Percentiles rank a stretch among this genome's conserved stretches.
These are phyloP conservation scores for Gastrophysa polygoni DNA, from an alignment of 2,888 invertebrate genomes.

Conservation along the genomic window DNA sequence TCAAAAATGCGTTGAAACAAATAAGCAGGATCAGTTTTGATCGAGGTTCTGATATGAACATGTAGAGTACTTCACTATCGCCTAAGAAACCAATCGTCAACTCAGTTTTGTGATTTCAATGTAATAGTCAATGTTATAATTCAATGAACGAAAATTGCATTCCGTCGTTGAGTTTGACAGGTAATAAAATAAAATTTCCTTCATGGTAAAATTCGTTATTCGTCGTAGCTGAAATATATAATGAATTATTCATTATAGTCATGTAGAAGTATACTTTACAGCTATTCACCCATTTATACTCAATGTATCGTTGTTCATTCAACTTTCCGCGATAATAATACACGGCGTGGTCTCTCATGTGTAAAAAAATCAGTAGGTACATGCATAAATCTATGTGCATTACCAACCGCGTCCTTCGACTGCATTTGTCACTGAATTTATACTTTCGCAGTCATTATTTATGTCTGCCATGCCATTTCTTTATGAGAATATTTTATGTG, in stretches of 20 bases:
- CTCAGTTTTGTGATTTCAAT: too few species aligned
- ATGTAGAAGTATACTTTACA: constrained; percentile 16
- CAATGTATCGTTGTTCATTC: constrained; percentile 27
- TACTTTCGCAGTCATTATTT: background rate
- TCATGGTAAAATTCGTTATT: too few species aligned
- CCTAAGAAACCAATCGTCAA: too few species aligned
- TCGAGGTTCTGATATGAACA: too few species aligned
- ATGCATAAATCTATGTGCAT: constrained; percentile 6
- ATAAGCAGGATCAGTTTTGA: too few species aligned
- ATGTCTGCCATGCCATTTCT: constrained; percentile 4
- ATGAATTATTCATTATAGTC: constrained; percentile 12
- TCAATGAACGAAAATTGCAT: too few species aligned
- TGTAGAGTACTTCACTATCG: too few species aligned
- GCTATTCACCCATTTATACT: constrained; percentile 20
- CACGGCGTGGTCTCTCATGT: constrained; percentile 18
- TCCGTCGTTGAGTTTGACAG: too few species aligned
- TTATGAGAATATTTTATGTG: background rate
- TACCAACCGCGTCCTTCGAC: constrained; percentile 9
- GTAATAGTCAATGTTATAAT: too few species aligned
- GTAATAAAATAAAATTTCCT: too few species aligned
- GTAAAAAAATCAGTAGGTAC: constrained; percentile 23
- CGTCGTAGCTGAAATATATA: too few species aligned
- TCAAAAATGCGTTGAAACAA: too few species aligned
- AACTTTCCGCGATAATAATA: constrained; percentile 22
- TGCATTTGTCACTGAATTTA: background rate